Base-by-base conservation (phyloP, 1,140 invertebrate genomes). In the Wasmannia auropunctata region DNA sequence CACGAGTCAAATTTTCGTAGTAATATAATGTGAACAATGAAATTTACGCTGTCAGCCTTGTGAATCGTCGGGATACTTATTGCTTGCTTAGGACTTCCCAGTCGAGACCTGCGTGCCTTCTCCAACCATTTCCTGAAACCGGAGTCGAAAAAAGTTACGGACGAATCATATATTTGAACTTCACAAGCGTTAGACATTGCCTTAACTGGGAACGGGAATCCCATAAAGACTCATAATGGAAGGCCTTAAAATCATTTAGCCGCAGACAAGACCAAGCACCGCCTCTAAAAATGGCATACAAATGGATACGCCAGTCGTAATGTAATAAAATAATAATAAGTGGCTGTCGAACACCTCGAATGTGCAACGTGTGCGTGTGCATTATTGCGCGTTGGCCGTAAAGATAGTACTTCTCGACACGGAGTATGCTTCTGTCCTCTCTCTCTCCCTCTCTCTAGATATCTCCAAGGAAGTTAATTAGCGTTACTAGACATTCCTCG, bases 71-170 rank as follows among this genome's bases (percentile, higher is more conserved):
- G 58, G 28, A 34, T 70, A 85, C 72, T 87, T 85, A 85, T 87
- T 90, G 89, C 89, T 90, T 90, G 76, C 60, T 90, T 90, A 90
- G 86, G 89, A 72, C 76, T 28, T 28, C 37, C 46, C 28, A 72
- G 3, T 2, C 19, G 19, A 51, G 31, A 37, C 67, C 51, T n/a
- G 67, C 51, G 31, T 40, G 43, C 16, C 51, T 69, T 37, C 62
- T 80, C n/a, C 37, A 14, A 28, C 54, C 10, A 69, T 69, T 76
- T 85, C 70, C 79, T 76, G 76, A 80, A 80, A 80, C 76, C 28
- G 51, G 51, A 87, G 54, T 76, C 72, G 79, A 69, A 54, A 62
- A 19, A 46, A 76, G 60, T 88, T 67, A 79, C 60, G 51, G 69
- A 63, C 87, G 46, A 46, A 88, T 88, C 67, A 49, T 89, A 14